Evolutionary conservation across 2,797 vertebrate genomes (phyloP), one percentile per base, ranked within the genome.

Genomic region (Macropus fuliginosus): DNA sequence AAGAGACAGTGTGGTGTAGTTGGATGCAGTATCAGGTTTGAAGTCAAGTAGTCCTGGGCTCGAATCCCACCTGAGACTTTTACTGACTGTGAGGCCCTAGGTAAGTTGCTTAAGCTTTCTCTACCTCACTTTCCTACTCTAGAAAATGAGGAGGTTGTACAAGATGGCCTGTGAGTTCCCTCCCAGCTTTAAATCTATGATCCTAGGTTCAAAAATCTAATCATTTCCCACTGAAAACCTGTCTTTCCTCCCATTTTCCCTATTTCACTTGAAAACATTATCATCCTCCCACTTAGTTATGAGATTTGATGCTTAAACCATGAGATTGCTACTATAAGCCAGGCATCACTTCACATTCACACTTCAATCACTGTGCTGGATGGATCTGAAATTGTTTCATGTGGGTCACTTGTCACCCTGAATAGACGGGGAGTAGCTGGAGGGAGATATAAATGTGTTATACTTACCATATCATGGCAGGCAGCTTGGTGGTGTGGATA

Each of bases 311-410:
- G 2, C 34, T 27, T 40, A 27, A 46, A 27, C 74, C 3, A 4
- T 81, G 40, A 46, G 40, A 46, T 46, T 10, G 74, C 21, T 87
- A 46, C 21, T 87, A 27, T 46, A 87, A 50, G 40, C 74, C 40
- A 50, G 46, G 21, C 40, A 27, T 81, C 29, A 3, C 8, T 81
- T 81, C n/a, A 74, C 28, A 74, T 9, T 81, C 66, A 81, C 8
- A 2, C 50, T 24, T 29, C 59, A 4, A 5, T 0, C 0, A 2
- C 11, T 91, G 1, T n/a, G 40, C 4, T 5, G 21, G 34, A 11
- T 14, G 1, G 0, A 54, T 74, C 10, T 27, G 55, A 34, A 40
- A 55, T 57, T 6, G 0, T 27, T 46, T 92, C 1, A 62, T 50
- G 0, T 13, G 93, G 28, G 10, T 92, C 10, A 5, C 57, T 14